These are phyloP conservation scores for Sycobia sp. DNA, from an alignment of 1,140 invertebrate species.

Conservation along the genomic window DNA sequence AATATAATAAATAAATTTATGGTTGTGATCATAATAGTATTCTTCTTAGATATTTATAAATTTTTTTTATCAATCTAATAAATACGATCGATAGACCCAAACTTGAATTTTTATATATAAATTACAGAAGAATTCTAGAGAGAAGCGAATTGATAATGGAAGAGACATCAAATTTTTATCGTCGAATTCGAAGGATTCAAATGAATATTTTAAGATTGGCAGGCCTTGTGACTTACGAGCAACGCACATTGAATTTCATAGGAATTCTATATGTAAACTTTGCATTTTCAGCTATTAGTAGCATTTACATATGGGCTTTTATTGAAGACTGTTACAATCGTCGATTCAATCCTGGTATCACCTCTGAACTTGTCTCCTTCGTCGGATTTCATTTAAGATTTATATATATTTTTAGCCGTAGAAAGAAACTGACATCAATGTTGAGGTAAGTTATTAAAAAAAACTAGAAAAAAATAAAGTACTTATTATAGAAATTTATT, in stretches of 20 bases:
- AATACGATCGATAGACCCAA: too few relatives aligned
- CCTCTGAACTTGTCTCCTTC: constrained; percentile 21
- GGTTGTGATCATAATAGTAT: too few relatives aligned
- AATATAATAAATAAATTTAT: too few relatives aligned
- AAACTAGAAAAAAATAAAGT: too few relatives aligned
- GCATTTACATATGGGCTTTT: constrained; percentile 18
- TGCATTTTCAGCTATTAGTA: constrained; percentile 2
- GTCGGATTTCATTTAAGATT: constrained; percentile 17
- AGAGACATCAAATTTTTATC: constrained; percentile 15
- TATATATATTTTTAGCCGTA: constrained; percentile 10
- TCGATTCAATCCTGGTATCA: constrained; percentile 18
- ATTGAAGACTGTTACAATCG: constrained; percentile 7
- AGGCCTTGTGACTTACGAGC: constrained; percentile 1
- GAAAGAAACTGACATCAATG: background rate
- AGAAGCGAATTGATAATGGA: too few relatives aligned
- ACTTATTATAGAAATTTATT: too few relatives aligned
- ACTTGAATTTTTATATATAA: too few relatives aligned
- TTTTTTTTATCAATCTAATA: too few relatives aligned
- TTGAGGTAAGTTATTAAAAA: too few relatives aligned
- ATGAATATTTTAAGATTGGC: constrained; percentile 1
- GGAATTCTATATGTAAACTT: constrained; percentile 12
- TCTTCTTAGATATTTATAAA: too few relatives aligned
- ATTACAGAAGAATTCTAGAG: too few relatives aligned
- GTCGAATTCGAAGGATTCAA: constrained; percentile 4
- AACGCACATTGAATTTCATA: background rate